Evolutionary conservation across 1,140 invertebrate species (phyloP).

Genomic region (Leucophenga varia): DNA sequence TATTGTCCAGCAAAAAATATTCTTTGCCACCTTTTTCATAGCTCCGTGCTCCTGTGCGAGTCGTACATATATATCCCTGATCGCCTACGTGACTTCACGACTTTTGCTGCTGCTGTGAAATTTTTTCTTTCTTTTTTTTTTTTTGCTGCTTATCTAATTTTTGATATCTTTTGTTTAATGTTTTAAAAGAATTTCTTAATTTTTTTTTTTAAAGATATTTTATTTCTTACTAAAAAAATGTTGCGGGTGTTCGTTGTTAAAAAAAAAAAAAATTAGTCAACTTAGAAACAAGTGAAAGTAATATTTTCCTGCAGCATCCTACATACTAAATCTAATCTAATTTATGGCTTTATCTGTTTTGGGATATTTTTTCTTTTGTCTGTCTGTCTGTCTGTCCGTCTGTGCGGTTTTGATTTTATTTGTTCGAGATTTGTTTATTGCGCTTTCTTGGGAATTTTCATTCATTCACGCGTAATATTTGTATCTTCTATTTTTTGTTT

Average conservation of each 20-base stretch:
- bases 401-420: too few relatives aligned
- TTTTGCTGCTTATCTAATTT: constrained; percentile 37
- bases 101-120: too few relatives aligned
- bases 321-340: constrained; percentile 45
- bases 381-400: too few relatives aligned
- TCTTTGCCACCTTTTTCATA: too few relatives aligned
- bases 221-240: constrained; percentile 52
- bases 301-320: constrained; percentile 9
- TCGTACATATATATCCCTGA: too few relatives aligned
- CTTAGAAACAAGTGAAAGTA: constrained; percentile 14
- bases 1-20: too few relatives aligned
- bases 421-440: neutral
- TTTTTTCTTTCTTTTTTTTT: constrained; percentile 1
- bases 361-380: constrained; percentile 48
- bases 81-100: too few relatives aligned
- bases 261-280: constrained; percentile 49
- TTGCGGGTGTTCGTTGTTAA: constrained; percentile 37
- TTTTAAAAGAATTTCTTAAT: constrained; percentile 30
- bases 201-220: constrained; percentile 27
- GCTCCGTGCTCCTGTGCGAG: too few relatives aligned
- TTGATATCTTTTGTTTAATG: constrained; percentile 24
- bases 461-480: too few relatives aligned
- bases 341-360: constrained; percentile 52
- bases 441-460: constrained; percentile 46
- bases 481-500: too few relatives aligned